These are phyloP conservation scores for Tetranychus truncatus DNA, from an alignment of 2,888 invertebrate genomes.

Conservation along the genomic window DNA sequence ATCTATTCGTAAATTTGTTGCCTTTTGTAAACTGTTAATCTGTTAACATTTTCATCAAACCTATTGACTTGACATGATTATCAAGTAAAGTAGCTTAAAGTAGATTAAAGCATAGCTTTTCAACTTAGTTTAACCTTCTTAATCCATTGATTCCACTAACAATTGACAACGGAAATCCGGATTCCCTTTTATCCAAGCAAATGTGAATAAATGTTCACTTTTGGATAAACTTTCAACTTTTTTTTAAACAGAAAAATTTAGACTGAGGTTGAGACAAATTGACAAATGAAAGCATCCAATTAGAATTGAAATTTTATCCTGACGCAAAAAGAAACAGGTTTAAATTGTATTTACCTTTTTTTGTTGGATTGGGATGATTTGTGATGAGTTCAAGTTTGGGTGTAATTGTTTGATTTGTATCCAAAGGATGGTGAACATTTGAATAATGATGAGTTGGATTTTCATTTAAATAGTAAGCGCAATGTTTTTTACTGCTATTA, in stretches of 20 bases:
- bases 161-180: background rate
- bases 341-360: background rate
- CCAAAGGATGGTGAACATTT: background rate
- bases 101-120: background rate
- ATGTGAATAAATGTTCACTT: too few species aligned
- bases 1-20: background rate
- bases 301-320: background rate
- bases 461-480: background rate
- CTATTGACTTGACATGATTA: conserved; percentile 1
- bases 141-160: background rate
- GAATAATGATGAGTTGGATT: background rate
- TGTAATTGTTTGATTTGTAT: background rate
- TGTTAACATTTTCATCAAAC: background rate
- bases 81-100: background rate
- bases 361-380: background rate
- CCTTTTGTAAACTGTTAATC: background rate
- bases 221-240: background rate
- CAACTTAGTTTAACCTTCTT: background rate
- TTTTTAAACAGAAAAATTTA: too few species aligned
- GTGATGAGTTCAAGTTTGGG: background rate
- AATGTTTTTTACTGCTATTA: background rate
- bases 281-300: too few species aligned
- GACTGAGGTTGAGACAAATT: too few species aligned
- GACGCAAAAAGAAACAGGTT: background rate
- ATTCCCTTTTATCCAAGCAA: background rate